A percentile compares a stretch with the other conserved stretches of the same genome.
phyloP scores from a whole-genome alignment of 2,797 vertebrate genomes.

The Salarias fasciatus region DNA sequence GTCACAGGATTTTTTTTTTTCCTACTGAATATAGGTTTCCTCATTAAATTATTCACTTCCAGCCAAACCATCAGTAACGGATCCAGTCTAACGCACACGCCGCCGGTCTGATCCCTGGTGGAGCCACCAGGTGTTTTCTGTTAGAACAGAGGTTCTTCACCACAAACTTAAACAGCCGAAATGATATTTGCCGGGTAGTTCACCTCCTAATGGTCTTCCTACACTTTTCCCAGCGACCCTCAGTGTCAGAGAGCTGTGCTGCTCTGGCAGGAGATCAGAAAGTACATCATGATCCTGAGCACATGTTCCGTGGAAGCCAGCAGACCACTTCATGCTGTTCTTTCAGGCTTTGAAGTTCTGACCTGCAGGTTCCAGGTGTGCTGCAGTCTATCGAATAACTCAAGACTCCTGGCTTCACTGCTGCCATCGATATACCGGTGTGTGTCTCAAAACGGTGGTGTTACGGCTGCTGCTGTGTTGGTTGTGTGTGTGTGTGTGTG shows the following conservation, averaged over 20 bases:
- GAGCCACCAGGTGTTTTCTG: conserved; percentile 59
- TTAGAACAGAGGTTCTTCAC: conserved; percentile 53
- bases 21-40: too few species aligned
- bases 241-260: conserved; percentile 12
- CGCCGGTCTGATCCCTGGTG: conserved; percentile 54
- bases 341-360: conserved; percentile 57
- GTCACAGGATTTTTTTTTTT: not conserved
- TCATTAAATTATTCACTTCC: too few species aligned
- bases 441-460: not conserved
- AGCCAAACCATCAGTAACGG: too few species aligned
- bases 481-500: too few species aligned
- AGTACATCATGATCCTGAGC: conserved; percentile 20
- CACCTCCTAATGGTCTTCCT: conserved; percentile 49
- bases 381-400: conserved; percentile 52
- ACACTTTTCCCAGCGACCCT: conserved; percentile 17
- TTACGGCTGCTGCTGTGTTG: too few species aligned
- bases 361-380: conserved; percentile 39
- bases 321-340: conserved; percentile 47
- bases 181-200: conserved; percentile 54
- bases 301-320: conserved; percentile 50
- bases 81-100: too few species aligned
- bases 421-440: conserved; percentile 31
- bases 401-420: conserved; percentile 27
- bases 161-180: conserved; percentile 49
- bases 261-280: conserved; percentile 58